Conservation (phyloP, 1,140 invertebrate species). For the Drosophila pseudoananassae region DNA sequence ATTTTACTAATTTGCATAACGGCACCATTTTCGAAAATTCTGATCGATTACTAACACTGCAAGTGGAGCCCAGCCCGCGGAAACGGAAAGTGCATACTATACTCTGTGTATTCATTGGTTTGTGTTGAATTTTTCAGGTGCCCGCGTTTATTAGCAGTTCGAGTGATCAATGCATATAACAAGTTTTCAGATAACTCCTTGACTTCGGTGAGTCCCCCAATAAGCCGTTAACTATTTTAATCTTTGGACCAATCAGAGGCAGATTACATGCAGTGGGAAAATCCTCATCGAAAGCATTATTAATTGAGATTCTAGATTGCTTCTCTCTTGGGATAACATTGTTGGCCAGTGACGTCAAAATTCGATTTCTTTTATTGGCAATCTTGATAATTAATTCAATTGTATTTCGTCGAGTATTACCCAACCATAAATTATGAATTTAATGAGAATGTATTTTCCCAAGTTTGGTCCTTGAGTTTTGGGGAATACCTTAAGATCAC, state of each 20-base stretch:
- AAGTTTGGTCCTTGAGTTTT: background rate
- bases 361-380: too few relatives aligned
- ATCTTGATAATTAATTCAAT: background rate
- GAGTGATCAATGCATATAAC: slow-evolving; percentile 40
- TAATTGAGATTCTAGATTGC: background rate
- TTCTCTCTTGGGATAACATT: background rate
- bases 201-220: slow-evolving; percentile 38
- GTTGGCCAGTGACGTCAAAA: too few relatives aligned
- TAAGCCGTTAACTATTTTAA: background rate
- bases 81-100: slow-evolving; percentile 2
- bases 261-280: background rate
- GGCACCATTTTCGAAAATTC: slow-evolving; percentile 12
- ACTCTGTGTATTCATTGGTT: slow-evolving; percentile 24
- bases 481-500: background rate
- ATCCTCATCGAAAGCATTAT: background rate
- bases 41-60: background rate
- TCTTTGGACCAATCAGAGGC: slow-evolving; percentile 5
- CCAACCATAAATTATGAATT: background rate
- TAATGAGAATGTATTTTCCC: background rate
- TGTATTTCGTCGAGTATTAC: background rate
- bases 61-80: background rate
- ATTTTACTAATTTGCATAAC: slow-evolving; percentile 57
- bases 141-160: slow-evolving; percentile 13
- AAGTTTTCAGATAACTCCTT: slow-evolving; percentile 40
- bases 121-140: slow-evolving; percentile 37